Evolutionary conservation across 2,888 invertebrate genomes (phyloP), one percentile per base, ranked within the genome.

Genomic region (Pycnomerus fuliginosus): DNA sequence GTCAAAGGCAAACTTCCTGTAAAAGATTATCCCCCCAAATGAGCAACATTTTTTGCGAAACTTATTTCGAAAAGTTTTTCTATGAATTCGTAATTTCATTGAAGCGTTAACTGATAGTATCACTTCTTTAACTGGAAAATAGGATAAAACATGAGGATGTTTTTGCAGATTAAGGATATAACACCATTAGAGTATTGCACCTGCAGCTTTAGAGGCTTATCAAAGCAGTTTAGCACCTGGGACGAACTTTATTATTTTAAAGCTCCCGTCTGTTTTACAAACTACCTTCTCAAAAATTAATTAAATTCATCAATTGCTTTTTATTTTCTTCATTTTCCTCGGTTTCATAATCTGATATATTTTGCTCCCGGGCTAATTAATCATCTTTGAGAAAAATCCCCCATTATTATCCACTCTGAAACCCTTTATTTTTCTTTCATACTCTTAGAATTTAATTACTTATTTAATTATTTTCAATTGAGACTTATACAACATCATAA

Each of bases 141-240:
- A 20, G 20, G 20, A 20, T 8, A 20, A 22, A 37, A 36, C 29
- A 42, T 42, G 34, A 43, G 13, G 11, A 36, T 27, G 15, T 16
- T 42, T 41, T 42, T 29, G 30, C 17, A 25, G 16, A 14, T 13
- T 10, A 11, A 25, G 33, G 27, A n/a, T 22, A 22, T 40, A 40
- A 45, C 40, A 22, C 37, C 35, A 46, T 41, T 46, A 37, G 36
- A 46, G 36, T 41, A 36, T 46, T 41, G 32, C 24, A 40, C 40
- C 28, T 35, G 30, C 16, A 35, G 37, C 35, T 39, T 32, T 38
- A 23, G 28, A 38, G 16, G 36, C 35, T 34, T 42, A 35, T 28
- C 11, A 35, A 29, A 27, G 29, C 31, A 42, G 24, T 23, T 46
- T 37, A 35, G 34, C 38, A 32, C 38, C 35, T 44, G 44, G 28